phyloP scores from a whole-genome alignment of 2,797 vertebrate genomes.

The Martes flavigula region DNA sequence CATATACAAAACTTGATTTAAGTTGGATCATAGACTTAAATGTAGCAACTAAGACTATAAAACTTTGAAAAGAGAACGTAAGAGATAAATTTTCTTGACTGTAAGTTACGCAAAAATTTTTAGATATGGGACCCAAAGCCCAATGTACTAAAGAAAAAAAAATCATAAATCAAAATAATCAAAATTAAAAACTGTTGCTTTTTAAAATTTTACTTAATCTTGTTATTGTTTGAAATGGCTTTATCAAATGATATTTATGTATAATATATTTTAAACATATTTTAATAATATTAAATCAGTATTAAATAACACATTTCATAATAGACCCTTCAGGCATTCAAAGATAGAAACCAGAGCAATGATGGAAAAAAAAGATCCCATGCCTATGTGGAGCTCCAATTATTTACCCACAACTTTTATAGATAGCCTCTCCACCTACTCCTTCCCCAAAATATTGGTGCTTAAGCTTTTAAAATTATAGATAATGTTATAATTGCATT shows the following conservation, averaged over 20 bases:
- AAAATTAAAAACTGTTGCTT: background rate
- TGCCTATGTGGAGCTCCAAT: accelerated
- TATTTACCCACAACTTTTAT: background rate
- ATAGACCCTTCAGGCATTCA: background rate
- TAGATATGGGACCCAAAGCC: background rate
- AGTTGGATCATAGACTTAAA: background rate
- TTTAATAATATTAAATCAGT: background rate
- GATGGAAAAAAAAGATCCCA: background rate
- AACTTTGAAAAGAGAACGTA: background rate
- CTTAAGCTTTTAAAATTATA: background rate
- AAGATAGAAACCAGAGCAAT: background rate
- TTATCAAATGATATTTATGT: background rate
- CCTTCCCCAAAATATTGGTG: background rate
- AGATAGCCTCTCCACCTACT: background rate
- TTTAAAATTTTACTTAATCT: background rate
- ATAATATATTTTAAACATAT: background rate
- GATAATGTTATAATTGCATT: background rate
- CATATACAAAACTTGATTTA: background rate
- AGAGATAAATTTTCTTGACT: background rate
- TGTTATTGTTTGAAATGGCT: background rate
- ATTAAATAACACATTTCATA: background rate
- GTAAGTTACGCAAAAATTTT: background rate
- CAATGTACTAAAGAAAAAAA: background rate
- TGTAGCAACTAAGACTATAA: background rate
- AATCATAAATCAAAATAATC: background rate